Base-by-base conservation (phyloP, 1,140 invertebrate genomes). In the Gonatopus flavifemur region DNA sequence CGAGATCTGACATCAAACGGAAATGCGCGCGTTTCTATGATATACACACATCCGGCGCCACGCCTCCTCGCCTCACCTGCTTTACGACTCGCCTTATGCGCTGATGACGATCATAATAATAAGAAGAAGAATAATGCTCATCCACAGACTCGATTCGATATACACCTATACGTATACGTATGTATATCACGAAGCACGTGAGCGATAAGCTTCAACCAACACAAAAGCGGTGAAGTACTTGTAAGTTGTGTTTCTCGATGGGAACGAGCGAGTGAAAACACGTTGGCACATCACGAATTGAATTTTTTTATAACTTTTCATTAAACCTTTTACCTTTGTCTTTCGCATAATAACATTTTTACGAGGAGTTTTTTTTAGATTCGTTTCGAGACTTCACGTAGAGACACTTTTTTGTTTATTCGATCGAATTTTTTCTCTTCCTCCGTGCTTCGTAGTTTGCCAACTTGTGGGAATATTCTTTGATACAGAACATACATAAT, bases 31-130 rank as follows among this genome's bases (percentile, higher is more conserved):
- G 67, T 70, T 70, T 64, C 65, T 72, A 67, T 70, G 68, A 72
- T 70, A 73, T 69, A 58, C 59, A 62, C 55, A 61, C 68, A 72
- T 74, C 73, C 70, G 71, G 69, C 68, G 66, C 70, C 72, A 74
- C 68, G 73, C 71, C 70, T 62, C 62, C 68, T 72, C 63, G 55
- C 59, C 60, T 69, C 70, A 74, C 68, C 69, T 72, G 68, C 64
- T 55, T 60, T 59, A 53, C 51, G 61, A 67, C 66, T n/a, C n/a
- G 57, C 59, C 60, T 62, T 49, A 55, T 66, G 53, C 62, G 47
- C 55, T 64, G 61, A 67, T 70, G 62, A 69, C 67, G 62, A 65
- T 49, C 59, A 66, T 72, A 66, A 71, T 61, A 52, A 28, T 42
- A 8, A 3, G 18, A 64, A 63, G 62, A 67, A 66, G 62, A 69